Conservation (phyloP, 2,113 vertebrate species). For the Hyaena hyaena region DNA sequence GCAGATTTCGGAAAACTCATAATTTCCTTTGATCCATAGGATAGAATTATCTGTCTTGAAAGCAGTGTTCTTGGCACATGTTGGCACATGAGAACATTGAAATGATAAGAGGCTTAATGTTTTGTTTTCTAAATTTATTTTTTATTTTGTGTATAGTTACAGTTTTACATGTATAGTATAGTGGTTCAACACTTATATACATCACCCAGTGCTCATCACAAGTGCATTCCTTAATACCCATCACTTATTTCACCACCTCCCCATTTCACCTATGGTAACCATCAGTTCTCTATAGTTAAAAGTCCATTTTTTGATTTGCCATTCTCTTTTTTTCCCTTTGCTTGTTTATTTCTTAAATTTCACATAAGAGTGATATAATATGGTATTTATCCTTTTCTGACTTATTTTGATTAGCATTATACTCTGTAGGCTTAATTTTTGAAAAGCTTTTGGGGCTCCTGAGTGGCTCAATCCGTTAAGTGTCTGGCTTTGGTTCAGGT, state of each 20-base stretch:
- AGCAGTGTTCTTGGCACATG: not conserved
- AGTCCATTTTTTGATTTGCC: not conserved
- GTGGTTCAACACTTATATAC: not conserved
- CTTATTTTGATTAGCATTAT: not conserved
- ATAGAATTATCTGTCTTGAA: not conserved
- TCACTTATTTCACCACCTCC: not conserved
- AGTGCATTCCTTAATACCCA: not conserved
- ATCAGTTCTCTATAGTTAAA: not conserved
- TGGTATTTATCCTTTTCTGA: not conserved
- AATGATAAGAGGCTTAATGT: not conserved
- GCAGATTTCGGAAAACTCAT: not conserved
- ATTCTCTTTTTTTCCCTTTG: not conserved
- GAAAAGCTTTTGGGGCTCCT: not conserved
- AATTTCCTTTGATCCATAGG: constrained; percentile 16
- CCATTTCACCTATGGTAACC: not conserved
- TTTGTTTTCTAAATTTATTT: not conserved
- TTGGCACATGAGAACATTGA: constrained; percentile 10
- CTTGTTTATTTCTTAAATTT: not conserved
- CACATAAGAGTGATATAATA: not conserved
- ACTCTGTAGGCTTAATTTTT: not conserved
- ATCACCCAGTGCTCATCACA: not conserved
- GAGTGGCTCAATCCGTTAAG: too few species aligned
- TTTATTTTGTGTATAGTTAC: not conserved
- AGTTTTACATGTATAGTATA: not conserved
- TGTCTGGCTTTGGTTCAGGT: too few species aligned